phyloP scores from a whole-genome alignment of 2,797 vertebrate species.

The Poliocrania exsul region DNA sequence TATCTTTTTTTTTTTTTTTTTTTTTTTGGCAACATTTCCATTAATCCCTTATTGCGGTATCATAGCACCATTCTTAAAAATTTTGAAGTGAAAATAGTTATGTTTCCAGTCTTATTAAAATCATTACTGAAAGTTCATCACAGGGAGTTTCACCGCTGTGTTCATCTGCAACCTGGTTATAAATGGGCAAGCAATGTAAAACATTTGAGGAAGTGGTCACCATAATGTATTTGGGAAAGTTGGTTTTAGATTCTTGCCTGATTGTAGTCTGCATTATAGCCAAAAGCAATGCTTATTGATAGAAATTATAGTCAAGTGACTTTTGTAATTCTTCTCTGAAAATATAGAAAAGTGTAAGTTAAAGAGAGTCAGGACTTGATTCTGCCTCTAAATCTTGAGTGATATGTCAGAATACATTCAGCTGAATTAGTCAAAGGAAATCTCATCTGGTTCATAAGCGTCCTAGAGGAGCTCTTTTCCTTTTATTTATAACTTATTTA shows the following conservation, averaged over 20 bases:
- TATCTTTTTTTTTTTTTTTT: constrained; percentile 61
- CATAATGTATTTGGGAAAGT: background rate
- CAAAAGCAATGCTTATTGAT: background rate
- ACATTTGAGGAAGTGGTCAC: background rate
- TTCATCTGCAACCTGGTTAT: background rate
- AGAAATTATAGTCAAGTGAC: background rate
- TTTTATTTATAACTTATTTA: background rate
- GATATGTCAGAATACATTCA: background rate
- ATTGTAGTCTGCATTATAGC: constrained; percentile 4
- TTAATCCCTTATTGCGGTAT: constrained; percentile 73
- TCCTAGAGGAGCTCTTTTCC: background rate
- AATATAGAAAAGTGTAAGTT: background rate
- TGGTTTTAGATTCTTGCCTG: background rate
- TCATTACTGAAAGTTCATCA: constrained; percentile 47
- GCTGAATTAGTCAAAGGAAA: background rate
- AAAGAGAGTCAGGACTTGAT: background rate
- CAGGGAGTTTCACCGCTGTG: background rate
- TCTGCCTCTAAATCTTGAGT: background rate
- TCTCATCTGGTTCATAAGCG: background rate
- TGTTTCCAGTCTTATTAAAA: constrained; percentile 66
- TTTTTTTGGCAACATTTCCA: constrained; percentile 67
- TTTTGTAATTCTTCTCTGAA: background rate
- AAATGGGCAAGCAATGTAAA: background rate
- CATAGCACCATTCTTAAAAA: constrained; percentile 67
- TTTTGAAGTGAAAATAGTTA: constrained; percentile 60